Percentiles rank a stretch among this genome's conserved stretches.
Evolutionary conservation across 2,113 vertebrate genomes (phyloP).

Genomic region (Pteropus alecto): DNA sequence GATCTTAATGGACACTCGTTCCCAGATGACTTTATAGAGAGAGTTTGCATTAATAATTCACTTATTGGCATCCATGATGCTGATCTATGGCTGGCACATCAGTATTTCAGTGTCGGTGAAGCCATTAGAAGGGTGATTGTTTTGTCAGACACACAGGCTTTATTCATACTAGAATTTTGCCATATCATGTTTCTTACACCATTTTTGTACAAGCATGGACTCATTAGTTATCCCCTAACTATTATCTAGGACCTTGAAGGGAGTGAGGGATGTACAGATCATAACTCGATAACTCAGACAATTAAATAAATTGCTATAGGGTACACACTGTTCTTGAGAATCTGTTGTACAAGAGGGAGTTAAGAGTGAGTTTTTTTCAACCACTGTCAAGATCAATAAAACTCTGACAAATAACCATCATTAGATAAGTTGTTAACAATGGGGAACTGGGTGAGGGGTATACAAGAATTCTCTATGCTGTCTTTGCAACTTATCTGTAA

Average conservation of each 20-base stretch:
- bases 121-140: slow-evolving; percentile 21
- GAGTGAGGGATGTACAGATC: not conserved
- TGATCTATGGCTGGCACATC: not conserved
- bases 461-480: not conserved
- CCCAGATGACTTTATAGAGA: slow-evolving; percentile 44
- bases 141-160: slow-evolving; percentile 17
- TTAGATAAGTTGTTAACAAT: not conserved
- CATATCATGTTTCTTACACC: not conserved
- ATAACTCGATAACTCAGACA: not conserved
- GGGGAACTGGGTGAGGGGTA: not conserved
- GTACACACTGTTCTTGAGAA: not conserved
- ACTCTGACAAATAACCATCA: not conserved
- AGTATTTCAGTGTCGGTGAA: slow-evolving; percentile 33
- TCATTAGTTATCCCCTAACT: not conserved
- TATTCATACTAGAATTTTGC: slow-evolving; percentile 23
- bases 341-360: not conserved
- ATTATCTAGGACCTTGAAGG: not conserved
- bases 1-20: slow-evolving; percentile 51
- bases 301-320: not conserved
- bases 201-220: not conserved
- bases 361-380: not conserved
- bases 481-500: slow-evolving; percentile 15
- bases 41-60: slow-evolving; percentile 63
- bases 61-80: not conserved
- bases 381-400: not conserved